Percentiles rank a stretch among this genome's conserved stretches.
Conservation (phyloP, 1,140 invertebrate species). For the Cataglyphis hispanica region DNA sequence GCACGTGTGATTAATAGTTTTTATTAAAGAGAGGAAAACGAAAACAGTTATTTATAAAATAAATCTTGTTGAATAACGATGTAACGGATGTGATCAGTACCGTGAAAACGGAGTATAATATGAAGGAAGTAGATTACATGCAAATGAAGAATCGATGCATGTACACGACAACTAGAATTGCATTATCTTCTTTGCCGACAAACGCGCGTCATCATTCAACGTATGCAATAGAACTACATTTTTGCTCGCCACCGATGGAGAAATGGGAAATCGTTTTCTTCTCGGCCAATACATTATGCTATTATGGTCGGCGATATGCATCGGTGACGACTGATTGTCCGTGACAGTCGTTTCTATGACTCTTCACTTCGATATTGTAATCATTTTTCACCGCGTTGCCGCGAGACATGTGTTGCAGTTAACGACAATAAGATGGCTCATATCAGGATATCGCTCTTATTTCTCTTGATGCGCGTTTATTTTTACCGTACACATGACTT, state of each 20-base stretch:
- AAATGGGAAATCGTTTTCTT: conserved; percentile 34
- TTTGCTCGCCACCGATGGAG: neutral
- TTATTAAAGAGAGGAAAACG: conserved; percentile 14
- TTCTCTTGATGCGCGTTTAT: conserved; percentile 18
- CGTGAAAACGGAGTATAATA: conserved; percentile 38
- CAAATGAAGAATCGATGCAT: conserved; percentile 63
- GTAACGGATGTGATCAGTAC: conserved; percentile 13
- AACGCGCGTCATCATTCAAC: conserved; percentile 54
- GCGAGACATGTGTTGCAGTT: neutral
- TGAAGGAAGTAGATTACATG: conserved; percentile 60
- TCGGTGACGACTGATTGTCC: conserved; percentile 24
- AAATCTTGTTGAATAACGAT: conserved; percentile 34
- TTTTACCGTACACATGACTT: conserved; percentile 17
- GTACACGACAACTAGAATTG: conserved; percentile 44
- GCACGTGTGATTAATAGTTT: conserved; percentile 18
- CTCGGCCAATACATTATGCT: conserved; percentile 46
- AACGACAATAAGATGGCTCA: conserved; percentile 22
- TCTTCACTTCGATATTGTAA: conserved; percentile 47
- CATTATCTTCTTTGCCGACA: conserved; percentile 55
- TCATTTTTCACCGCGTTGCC: conserved; percentile 36
- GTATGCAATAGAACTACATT: conserved; percentile 42
- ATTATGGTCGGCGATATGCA: conserved; percentile 22
- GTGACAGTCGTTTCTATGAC: conserved; percentile 38
- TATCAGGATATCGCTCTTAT: conserved; percentile 13
- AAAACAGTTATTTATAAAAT: conserved; percentile 44